Conservation (phyloP, 2,797 vertebrate genomes). For the Ctenopoma kingsleyae region DNA sequence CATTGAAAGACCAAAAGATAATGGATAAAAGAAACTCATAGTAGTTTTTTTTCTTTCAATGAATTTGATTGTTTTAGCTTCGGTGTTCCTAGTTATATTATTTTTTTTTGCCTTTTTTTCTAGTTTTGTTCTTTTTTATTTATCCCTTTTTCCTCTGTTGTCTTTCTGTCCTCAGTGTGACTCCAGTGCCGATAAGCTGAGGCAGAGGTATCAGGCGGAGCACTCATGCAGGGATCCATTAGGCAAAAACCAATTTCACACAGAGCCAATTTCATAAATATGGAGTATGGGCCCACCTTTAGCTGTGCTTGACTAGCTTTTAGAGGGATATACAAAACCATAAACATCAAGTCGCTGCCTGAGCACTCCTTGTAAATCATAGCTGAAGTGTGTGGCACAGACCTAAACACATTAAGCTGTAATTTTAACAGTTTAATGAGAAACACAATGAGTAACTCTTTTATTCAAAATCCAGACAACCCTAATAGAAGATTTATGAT, state of each 20-base stretch:
- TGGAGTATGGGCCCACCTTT: slow-evolving; percentile 85
- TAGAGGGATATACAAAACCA: slow-evolving; percentile 85
- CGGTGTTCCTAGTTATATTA: background rate
- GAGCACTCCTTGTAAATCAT: slow-evolving; percentile 74
- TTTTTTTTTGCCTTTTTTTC: background rate
- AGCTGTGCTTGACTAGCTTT: slow-evolving; percentile 83
- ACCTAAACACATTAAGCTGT: slow-evolving; percentile 66
- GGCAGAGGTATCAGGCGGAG: slow-evolving; percentile 76
- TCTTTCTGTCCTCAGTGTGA: slow-evolving; percentile 72
- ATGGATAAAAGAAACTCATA: background rate
- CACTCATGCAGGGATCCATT: slow-evolving; percentile 88
- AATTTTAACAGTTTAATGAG: slow-evolving; percentile 68
- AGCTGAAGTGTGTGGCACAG: slow-evolving; percentile 71
- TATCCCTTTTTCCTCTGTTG: slow-evolving; percentile 58
- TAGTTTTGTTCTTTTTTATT: slow-evolving; percentile 48
- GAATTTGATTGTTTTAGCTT: background rate
- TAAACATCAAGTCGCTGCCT: slow-evolving; percentile 81
- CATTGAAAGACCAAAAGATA: background rate
- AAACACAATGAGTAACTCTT: slow-evolving; percentile 54
- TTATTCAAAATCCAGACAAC: slow-evolving; percentile 46
- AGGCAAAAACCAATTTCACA: slow-evolving; percentile 91
- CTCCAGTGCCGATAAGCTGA: slow-evolving; percentile 78
- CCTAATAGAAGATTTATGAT: slow-evolving; percentile 37
- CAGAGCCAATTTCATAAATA: slow-evolving; percentile 90
- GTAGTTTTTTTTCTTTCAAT: background rate